phyloP scores from a whole-genome alignment of 2,113 vertebrate genomes.

The Periophthalmus modestus region DNA sequence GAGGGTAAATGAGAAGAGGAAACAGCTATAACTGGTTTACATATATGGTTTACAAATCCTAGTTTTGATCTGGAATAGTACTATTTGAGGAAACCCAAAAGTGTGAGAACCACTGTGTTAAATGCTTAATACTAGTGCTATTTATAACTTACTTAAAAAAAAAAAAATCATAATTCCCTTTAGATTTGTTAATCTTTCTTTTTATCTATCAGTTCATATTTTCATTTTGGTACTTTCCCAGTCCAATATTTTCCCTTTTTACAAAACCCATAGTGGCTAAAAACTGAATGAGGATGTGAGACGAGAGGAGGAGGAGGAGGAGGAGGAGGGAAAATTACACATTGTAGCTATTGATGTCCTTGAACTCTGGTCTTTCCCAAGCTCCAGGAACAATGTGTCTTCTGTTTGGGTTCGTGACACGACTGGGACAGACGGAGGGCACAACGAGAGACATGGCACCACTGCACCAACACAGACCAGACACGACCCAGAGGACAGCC shows the following conservation, averaged over 20 bases:
- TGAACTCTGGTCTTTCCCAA: slow-evolving; percentile 74
- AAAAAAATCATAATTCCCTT: not conserved
- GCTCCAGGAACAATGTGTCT: slow-evolving; percentile 66
- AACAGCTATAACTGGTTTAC: too few species aligned
- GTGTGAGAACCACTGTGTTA: too few species aligned
- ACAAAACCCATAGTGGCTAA: slow-evolving; percentile 52
- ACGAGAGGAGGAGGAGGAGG: slow-evolving; percentile 32
- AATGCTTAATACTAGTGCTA: not conserved
- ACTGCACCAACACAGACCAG: slow-evolving; percentile 57
- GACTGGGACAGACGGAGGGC: slow-evolving; percentile 54
- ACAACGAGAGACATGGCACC: slow-evolving; percentile 61
- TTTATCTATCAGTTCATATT: slow-evolving; percentile 13
- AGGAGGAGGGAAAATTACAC: slow-evolving; percentile 63
- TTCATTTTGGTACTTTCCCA: slow-evolving; percentile 64
- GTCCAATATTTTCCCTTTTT: slow-evolving; percentile 36
- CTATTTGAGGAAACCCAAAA: too few species aligned
- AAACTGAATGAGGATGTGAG: slow-evolving; percentile 65
- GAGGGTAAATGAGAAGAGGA: too few species aligned
- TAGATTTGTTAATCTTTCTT: not conserved
- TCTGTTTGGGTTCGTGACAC: slow-evolving; percentile 71
- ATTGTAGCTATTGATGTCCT: slow-evolving; percentile 73
- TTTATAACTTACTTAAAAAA: not conserved
- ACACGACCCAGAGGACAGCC: not conserved
- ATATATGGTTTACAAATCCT: too few species aligned
- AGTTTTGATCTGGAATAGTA: too few species aligned